Percentiles rank a stretch among this genome's conserved stretches.
Evolutionary conservation across 2,797 vertebrate species (phyloP).

Genomic region (Diglossa cyanea): DNA sequence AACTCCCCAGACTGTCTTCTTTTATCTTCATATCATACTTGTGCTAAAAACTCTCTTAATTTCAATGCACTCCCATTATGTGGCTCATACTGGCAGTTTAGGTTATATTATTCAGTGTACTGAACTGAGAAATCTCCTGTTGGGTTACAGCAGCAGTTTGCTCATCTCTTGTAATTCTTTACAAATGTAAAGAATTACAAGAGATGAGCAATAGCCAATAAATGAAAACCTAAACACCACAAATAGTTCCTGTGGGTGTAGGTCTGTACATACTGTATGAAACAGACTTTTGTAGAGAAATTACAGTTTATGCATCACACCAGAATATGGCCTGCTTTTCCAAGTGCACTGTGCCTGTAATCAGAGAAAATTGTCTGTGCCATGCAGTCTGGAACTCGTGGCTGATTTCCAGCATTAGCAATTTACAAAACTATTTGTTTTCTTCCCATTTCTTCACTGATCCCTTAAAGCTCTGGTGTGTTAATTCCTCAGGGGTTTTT

Average conservation of each 20-base stretch:
- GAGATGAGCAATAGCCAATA: neutral
- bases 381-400: neutral
- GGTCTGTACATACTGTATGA: neutral
- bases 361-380: neutral
- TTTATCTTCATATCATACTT: neutral
- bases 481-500: neutral
- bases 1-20: neutral
- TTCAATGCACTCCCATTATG: neutral
- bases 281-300: neutral
- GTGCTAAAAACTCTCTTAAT: neutral
- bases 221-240: neutral
- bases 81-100: neutral
- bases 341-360: neutral
- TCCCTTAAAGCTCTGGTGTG: neutral
- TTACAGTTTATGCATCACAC: neutral
- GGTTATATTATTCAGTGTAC: neutral
- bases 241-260: neutral
- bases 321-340: neutral
- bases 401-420: neutral
- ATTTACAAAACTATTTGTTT: neutral
- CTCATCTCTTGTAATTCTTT: neutral
- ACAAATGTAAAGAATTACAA: too few relatives aligned
- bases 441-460: neutral
- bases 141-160: neutral
- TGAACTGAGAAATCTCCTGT: neutral